These are phyloP conservation scores for Bufo gargarizans DNA, from an alignment of 2,113 vertebrate genomes.

Conservation along the genomic window DNA sequence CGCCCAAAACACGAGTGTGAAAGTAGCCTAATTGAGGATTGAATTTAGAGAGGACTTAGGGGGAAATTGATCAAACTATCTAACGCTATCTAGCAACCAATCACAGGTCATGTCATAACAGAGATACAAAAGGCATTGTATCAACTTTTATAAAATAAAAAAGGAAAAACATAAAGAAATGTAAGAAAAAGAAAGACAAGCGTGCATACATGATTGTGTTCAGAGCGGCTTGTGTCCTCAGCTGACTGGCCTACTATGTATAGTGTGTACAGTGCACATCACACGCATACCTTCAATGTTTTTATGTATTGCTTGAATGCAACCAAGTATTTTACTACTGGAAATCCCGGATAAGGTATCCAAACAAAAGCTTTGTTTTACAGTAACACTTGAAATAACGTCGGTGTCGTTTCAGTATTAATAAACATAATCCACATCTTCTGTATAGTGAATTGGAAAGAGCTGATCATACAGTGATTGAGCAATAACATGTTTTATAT, in stretches of 20 bases:
- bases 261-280: not conserved
- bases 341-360: not conserved
- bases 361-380: not conserved
- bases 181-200: not conserved
- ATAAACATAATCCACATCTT: not conserved
- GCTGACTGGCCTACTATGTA: conserved; percentile 1
- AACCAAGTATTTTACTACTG: conserved; percentile 23
- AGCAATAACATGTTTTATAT: not conserved
- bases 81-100: too few relatives aligned
- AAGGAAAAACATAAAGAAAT: not conserved
- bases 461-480: too few relatives aligned
- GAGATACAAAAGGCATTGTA: not conserved
- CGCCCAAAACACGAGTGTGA: too few relatives aligned
- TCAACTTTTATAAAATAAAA: not conserved
- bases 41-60: too few relatives aligned
- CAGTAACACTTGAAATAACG: not conserved
- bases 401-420: not conserved
- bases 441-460: not conserved
- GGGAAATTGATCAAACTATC: too few relatives aligned
- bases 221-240: not conserved
- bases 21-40: too few relatives aligned
- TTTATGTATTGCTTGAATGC: conserved; percentile 11
- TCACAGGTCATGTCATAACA: too few relatives aligned
- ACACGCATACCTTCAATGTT: conserved; percentile 1
- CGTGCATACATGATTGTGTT: not conserved